Conservation (phyloP, 2,113 vertebrate species). For the Tachuris rubrigastra region DNA sequence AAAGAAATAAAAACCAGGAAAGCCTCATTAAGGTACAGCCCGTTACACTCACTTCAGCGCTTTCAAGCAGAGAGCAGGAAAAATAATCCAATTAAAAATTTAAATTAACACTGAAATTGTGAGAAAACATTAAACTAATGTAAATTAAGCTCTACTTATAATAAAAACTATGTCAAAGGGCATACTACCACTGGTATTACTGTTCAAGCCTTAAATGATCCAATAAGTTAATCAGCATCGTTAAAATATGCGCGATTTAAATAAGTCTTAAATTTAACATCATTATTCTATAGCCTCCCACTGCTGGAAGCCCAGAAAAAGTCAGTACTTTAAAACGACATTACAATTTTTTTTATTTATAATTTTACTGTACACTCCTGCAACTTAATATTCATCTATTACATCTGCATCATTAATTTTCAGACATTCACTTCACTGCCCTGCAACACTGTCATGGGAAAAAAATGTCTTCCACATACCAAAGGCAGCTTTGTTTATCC, state of each 20-base stretch:
- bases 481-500: not conserved
- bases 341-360: not conserved
- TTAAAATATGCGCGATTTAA: not conserved
- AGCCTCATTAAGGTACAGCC: not conserved
- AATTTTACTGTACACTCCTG: not conserved
- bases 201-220: not conserved
- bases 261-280: not conserved
- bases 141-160: not conserved
- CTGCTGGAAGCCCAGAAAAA: not conserved
- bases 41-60: accelerated
- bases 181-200: not conserved
- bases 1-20: not conserved
- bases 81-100: not conserved
- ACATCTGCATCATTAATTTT: not conserved
- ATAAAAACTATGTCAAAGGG: not conserved
- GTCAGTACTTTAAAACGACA: not conserved
- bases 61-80: not conserved
- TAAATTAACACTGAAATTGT: not conserved
- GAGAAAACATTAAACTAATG: not conserved
- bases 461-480: not conserved
- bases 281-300: not conserved
- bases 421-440: not conserved
- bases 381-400: not conserved
- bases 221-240: not conserved
- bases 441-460: not conserved